A percentile compares a stretch with the other conserved stretches of the same genome.
Conservation (phyloP, 1,140 invertebrate species). For the Tetramorium parvispinum region DNA sequence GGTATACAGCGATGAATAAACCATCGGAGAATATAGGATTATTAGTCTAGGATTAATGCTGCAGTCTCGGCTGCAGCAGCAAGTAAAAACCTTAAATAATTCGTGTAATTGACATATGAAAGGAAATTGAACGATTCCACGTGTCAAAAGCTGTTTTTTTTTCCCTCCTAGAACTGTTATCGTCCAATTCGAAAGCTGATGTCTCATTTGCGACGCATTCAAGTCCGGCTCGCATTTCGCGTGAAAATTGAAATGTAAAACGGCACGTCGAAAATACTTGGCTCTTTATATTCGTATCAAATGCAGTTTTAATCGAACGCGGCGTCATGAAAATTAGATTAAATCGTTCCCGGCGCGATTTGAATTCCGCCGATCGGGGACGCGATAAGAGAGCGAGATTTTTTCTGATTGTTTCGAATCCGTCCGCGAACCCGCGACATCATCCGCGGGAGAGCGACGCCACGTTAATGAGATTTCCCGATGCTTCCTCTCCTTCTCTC, state of each 20-base stretch:
- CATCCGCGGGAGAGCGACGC: not conserved
- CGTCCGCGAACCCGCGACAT: not conserved
- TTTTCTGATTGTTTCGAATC: constrained; percentile 21
- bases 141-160: constrained; percentile 2
- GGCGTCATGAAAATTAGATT: constrained; percentile 45
- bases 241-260: constrained; percentile 45
- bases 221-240: not conserved
- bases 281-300: constrained; percentile 10
- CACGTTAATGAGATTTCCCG: constrained; percentile 47
- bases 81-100: not conserved
- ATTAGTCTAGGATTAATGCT: constrained; percentile 5
- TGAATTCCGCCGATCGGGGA: not conserved
- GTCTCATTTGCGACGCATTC: constrained; percentile 8
- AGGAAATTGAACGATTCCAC: not conserved
- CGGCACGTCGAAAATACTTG: not conserved
- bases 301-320: constrained; percentile 21
- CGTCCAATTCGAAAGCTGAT: not conserved
- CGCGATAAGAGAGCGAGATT: constrained; percentile 19
- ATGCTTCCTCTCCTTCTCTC: not conserved
- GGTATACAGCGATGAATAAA: not conserved
- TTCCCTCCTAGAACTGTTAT: not conserved
- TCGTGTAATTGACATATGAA: not conserved
- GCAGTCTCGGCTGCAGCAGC: not conserved
- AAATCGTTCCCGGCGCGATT: constrained; percentile 12
- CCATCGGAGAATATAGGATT: not conserved